These are phyloP conservation scores for Athene noctua DNA, from an alignment of 2,113 vertebrate species.

Conservation along the genomic window DNA sequence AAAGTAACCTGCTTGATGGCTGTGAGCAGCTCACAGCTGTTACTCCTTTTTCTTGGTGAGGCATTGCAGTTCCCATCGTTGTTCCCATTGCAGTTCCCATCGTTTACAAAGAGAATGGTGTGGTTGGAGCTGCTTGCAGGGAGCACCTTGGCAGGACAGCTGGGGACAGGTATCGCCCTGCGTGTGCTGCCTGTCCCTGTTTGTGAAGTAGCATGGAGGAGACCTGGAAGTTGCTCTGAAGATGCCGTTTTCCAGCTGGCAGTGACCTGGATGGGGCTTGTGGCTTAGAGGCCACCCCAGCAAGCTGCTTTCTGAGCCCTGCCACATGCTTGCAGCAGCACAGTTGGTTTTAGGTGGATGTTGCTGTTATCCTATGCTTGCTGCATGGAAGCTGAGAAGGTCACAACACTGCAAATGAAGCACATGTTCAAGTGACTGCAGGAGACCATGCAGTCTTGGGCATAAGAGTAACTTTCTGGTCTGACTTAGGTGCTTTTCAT, in stretches of 20 bases:
- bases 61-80: fast-evolving
- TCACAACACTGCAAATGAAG: neutral
- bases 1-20: neutral
- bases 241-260: neutral
- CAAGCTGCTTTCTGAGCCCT: neutral
- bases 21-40: neutral
- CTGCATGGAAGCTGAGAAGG: neutral
- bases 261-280: neutral
- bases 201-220: no score
- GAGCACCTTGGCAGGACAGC: neutral
- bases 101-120: fast-evolving
- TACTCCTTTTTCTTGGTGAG: neutral
- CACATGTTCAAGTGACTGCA: fast-evolving
- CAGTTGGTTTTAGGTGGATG: neutral
- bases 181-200: fast-evolving
- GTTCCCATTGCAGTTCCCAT: neutral
- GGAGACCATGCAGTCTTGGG: neutral
- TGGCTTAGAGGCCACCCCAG: neutral
- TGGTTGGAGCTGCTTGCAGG: neutral
- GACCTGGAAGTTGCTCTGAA: neutral
- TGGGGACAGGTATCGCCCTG: neutral
- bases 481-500: neutral
- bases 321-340: neutral
- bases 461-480: neutral
- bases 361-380: fast-evolving